Evolutionary conservation across 1,140 invertebrate species (phyloP), one percentile per base, ranked within the genome.

Genomic region (Zaprionus vittiger): DNA sequence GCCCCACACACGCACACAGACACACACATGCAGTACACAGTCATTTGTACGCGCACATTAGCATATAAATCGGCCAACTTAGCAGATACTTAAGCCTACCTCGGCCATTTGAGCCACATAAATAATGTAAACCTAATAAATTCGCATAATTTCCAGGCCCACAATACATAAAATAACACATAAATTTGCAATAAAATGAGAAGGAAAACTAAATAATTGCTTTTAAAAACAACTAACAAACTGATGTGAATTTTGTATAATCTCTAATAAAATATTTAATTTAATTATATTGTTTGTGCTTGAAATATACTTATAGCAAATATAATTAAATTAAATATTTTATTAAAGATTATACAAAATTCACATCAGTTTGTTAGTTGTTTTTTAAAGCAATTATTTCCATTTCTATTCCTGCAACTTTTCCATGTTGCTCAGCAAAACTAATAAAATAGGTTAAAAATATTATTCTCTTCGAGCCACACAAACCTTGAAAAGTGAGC

Each of bases 1-100:
- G 66, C 38, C 55, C 28, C 12, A 60, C 59, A 24, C 15, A 61
- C 47, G 59, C 55, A 49, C 60, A 47, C 34, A 55, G 17, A 63
- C 7, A 17, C n/a, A 55, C 59, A 28, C 20, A 22, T 26, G 66
- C 28, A 47, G 41, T 31, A 31, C 28, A 31, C 28, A 17, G 47
- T 24, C 47, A 65, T 57, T 49, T 57, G 56, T 57, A 44, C 26
- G 44, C 26, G 41, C 72, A 70, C 76, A 78, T 65, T 76, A 60
- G 74, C 52, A 62, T 63, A 71, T 61, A 65, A 67, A 74, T 68
- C 59, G 63, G 24, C 17, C 64, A 77, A 77, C 52, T 77, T 77
- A 77, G 73, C 66, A 77, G 75, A 77, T 68, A 77, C 71, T 77
- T 77, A 64, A 77, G 75, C 56, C 63, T 31, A 56, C 22, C 5